Conservation (phyloP, 1,140 invertebrate species). For the Trinorchestia longiramus region DNA sequence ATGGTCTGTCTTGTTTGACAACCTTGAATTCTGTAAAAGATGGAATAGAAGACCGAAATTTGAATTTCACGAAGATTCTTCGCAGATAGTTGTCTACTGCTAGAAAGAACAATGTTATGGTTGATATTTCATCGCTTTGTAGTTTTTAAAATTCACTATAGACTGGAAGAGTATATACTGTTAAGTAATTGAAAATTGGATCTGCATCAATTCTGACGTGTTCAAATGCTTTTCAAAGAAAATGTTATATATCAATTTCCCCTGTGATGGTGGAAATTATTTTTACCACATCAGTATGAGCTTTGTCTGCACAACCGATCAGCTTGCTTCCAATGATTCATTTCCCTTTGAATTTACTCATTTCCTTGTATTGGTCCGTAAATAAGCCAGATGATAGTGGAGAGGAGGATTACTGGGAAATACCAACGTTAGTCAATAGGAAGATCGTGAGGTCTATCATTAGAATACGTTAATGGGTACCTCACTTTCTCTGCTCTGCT, state of each 20-base stretch:
- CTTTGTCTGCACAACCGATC: too few relatives aligned
- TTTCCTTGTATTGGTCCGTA: not conserved
- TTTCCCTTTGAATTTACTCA: slow-evolving; percentile 45
- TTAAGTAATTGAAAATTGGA: not conserved
- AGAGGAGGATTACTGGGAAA: not conserved
- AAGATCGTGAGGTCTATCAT: not conserved
- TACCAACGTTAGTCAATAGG: slow-evolving; percentile 1
- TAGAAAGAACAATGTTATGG: not conserved
- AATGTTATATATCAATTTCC: not conserved
- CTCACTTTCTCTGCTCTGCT: not conserved
- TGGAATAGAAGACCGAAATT: not conserved
- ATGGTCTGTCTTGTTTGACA: not conserved
- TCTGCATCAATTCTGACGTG: not conserved
- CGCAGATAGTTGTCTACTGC: not conserved
- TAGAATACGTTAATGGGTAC: not conserved
- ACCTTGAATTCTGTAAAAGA: not conserved
- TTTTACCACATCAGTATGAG: not conserved
- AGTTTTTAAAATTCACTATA: not conserved
- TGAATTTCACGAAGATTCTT: not conserved
- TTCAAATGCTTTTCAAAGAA: not conserved
- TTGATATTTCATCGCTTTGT: not conserved
- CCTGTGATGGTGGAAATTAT: not conserved
- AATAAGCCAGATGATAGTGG: not conserved
- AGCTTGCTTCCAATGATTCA: not conserved
- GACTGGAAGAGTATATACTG: not conserved